Evolutionary conservation across 2,888 invertebrate genomes (phyloP).

Genomic region (Tortricodes alternella): DNA sequence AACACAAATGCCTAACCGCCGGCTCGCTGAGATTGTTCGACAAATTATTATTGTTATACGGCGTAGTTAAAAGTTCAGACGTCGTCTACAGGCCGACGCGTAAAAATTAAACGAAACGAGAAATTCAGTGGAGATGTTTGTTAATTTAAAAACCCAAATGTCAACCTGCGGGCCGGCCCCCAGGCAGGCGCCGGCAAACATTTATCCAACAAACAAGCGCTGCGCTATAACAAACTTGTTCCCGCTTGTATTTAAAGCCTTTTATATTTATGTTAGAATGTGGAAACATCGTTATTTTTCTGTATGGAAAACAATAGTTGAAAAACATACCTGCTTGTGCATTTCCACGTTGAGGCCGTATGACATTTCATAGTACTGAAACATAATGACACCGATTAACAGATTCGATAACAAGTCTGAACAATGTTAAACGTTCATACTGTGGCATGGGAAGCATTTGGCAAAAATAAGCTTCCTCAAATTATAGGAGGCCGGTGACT

Average conservation of each 20-base stretch:
- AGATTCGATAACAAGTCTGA: conserved; percentile 53
- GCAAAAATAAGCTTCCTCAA: conserved; percentile 77
- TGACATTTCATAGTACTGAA: conserved; percentile 99
- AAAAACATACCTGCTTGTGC: conserved; percentile 94
- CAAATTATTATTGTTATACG: conserved; percentile 42
- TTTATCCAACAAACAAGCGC: conserved; percentile 69
- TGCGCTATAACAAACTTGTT: conserved; percentile 65
- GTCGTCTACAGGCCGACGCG: conserved; percentile 29
- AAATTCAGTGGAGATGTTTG: conserved; percentile 45
- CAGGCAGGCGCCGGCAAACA: conserved; percentile 65
- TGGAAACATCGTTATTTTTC: conserved; percentile 45
- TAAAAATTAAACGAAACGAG: conserved; percentile 44
- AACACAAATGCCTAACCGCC: conserved; percentile 50
- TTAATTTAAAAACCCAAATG: conserved; percentile 62
- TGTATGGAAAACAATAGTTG: conserved; percentile 22
- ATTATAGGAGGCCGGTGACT: conserved; percentile 76
- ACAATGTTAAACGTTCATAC: conserved; percentile 52
- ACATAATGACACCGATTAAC: conserved; percentile 76
- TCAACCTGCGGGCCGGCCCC: conserved; percentile 42
- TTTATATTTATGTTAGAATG: conserved; percentile 42
- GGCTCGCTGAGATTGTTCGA: conserved; percentile 39
- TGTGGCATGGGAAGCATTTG: conserved; percentile 72
- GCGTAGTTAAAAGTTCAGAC: conserved; percentile 6
- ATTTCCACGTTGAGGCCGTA: conserved; percentile 98
- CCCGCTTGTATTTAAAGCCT: conserved; percentile 38